These are phyloP conservation scores for Leptodactylus fuscus DNA, from an alignment of 2,113 vertebrate genomes.

Conservation along the genomic window DNA sequence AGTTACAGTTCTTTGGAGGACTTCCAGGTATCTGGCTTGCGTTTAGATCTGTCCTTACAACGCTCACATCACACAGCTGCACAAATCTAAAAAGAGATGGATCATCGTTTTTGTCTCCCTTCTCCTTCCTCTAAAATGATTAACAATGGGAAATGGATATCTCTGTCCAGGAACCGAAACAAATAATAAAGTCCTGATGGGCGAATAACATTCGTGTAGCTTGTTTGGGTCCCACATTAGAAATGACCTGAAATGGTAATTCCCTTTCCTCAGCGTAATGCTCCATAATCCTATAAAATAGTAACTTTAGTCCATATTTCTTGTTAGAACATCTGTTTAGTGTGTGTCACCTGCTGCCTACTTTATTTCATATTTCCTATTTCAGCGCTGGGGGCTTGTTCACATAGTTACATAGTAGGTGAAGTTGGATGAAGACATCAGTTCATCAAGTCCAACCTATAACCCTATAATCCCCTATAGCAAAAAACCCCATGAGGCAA, in stretches of 20 bases:
- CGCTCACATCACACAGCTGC: constrained; percentile 52
- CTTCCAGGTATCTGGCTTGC: constrained; percentile 56
- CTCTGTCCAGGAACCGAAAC: constrained; percentile 16
- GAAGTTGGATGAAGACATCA: too few species aligned
- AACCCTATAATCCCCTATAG: too few species aligned
- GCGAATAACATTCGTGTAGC: constrained; percentile 5
- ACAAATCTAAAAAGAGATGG: constrained; percentile 55
- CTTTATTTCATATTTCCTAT: background rate
- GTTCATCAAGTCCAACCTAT: too few species aligned
- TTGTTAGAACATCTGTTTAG: background rate
- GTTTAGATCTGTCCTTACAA: constrained; percentile 52
- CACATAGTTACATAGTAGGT: too few species aligned
- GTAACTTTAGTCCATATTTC: background rate
- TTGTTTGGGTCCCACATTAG: constrained; percentile 4
- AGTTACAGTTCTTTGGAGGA: constrained; percentile 56
- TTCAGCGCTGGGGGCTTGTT: background rate
- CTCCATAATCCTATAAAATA: background rate
- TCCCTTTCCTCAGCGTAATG: background rate
- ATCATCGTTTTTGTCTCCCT: constrained; percentile 59
- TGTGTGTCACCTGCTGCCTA: background rate
- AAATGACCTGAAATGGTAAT: background rate
- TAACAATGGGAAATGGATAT: constrained; percentile 55
- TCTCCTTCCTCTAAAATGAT: constrained; percentile 53
- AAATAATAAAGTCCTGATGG: constrained; percentile 46
- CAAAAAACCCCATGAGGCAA: too few species aligned